Evolutionary conservation across 2,797 vertebrate genomes (phyloP).

Genomic region (Myotis findleyi): DNA sequence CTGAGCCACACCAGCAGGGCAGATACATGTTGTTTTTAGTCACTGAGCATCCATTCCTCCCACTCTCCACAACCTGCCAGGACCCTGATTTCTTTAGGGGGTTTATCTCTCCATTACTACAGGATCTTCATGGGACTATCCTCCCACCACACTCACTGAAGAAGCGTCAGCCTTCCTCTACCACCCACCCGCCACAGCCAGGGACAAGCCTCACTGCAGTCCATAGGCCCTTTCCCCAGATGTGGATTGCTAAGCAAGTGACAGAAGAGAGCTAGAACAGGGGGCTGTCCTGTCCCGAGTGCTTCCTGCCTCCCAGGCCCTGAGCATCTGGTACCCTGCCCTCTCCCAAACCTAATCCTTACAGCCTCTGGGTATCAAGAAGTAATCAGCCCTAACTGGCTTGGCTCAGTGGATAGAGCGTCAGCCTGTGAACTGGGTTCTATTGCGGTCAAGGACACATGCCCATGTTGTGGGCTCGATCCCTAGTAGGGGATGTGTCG

Average conservation of each 20-base stretch:
- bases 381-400: background rate
- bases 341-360: background rate
- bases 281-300: fast-evolving
- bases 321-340: background rate
- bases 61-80: fast-evolving
- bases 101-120: background rate
- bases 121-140: background rate
- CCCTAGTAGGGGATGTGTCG: no score
- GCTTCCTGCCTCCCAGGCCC: background rate
- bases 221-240: background rate
- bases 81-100: background rate
- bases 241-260: background rate
- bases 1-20: no score
- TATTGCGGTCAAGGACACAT: no score
- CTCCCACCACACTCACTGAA: background rate
- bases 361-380: background rate
- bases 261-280: background rate
- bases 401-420: no score
- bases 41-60: background rate
- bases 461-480: no score
- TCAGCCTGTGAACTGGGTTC: no score
- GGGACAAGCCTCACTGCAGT: background rate
- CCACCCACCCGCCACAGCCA: background rate
- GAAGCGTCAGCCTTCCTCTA: background rate
- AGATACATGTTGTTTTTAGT: background rate